Conservation (phyloP, 2,113 vertebrate genomes). For the Lagopus leucura region DNA sequence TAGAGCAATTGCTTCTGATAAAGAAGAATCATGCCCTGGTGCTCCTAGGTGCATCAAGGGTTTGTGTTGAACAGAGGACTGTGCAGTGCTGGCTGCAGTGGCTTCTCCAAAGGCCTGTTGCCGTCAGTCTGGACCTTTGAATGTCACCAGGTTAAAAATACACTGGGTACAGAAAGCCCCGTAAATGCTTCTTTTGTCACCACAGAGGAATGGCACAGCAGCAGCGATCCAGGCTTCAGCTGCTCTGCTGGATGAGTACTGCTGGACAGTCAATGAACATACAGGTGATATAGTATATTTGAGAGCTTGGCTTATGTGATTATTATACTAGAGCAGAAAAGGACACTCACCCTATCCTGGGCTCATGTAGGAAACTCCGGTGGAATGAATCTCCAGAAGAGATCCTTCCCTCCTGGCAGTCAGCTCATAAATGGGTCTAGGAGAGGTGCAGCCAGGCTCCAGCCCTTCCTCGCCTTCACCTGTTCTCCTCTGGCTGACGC, state of each 20-base stretch:
- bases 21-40: fast-evolving
- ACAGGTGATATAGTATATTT: no score
- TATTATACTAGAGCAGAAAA: no score
- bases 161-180: neutral
- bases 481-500: no score
- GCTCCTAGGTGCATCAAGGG: neutral
- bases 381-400: no score
- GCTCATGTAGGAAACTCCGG: no score
- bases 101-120: constrained; percentile 17
- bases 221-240: neutral
- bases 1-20: neutral
- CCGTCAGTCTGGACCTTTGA: constrained; percentile 51
- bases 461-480: no score
- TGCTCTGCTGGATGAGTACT: neutral
- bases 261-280: no score
- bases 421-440: no score
- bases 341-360: no score
- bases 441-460: no score
- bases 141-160: constrained; percentile 59
- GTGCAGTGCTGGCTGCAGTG: neutral
- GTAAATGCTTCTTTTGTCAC: constrained; percentile 13
- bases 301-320: no score
- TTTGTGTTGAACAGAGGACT: neutral
- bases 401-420: no score
- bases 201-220: neutral